Base-by-base conservation (phyloP, 2,888 invertebrate species). In the Arge pagana region DNA sequence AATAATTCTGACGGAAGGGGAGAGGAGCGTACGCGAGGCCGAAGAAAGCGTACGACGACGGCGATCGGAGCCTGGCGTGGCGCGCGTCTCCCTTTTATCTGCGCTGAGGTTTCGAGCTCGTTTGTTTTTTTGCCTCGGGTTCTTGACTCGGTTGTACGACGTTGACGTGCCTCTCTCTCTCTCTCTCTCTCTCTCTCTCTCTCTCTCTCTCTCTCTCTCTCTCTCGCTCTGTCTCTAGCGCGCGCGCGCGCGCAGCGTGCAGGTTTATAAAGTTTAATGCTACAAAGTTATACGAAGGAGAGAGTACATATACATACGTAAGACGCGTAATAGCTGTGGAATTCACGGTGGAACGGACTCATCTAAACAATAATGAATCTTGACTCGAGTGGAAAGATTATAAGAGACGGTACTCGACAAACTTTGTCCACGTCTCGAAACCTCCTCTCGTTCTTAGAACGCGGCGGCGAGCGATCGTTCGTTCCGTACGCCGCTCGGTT, bases 51-150 rank as follows among this genome's bases (percentile, higher is more conserved):
- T 51, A 53, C 50, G 57, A 61, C 57, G 62, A 16, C 37, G 21
- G 54, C 52, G 52, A 48, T 48, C 52, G 41, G 39, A 24, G 48
- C 55, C 48, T 30, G 19, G 54, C 21, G 43, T 21, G 30, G 61
- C 63, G 57, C 55, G 53, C 58, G 64, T 61, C 59, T 56, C 55
- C 61, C 61, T 54, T 56, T 52, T 54, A 57, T 61, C 64, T 56
- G 53, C 52, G 52, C 58, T 52, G 58, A 57, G 63, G n/a, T n/a
- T n/a, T n/a, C n/a, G n/a, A n/a, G n/a, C n/a, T n/a, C n/a, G n/a
- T n/a, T n/a, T n/a, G n/a, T n/a, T n/a, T n/a, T n/a, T n/a, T n/a
- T n/a, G n/a, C n/a, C n/a, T n/a, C n/a, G n/a, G n/a, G n/a, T n/a
- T n/a, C n/a, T n/a, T n/a, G n/a, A n/a, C n/a, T n/a, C n/a, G n/a